These are phyloP conservation scores for Eriosoma lanigerum DNA, from an alignment of 1,140 invertebrate genomes.

Conservation along the genomic window DNA sequence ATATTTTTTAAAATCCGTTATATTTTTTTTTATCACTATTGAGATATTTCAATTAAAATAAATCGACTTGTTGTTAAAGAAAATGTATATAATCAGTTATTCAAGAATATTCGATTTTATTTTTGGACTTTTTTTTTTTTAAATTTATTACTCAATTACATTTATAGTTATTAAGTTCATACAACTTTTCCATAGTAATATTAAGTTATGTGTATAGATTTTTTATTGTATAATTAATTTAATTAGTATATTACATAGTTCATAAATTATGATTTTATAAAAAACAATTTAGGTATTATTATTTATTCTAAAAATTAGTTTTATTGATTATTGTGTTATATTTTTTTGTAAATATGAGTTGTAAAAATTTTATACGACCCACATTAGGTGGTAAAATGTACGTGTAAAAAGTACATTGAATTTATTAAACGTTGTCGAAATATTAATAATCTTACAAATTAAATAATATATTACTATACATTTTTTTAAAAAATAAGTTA, in stretches of 20 bases:
- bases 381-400: background rate
- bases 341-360: background rate
- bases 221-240: conserved; percentile 22
- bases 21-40: too few species aligned
- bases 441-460: too few species aligned
- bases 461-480: background rate
- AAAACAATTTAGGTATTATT: background rate
- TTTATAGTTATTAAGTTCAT: conserved; percentile 7
- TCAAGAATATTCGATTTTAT: background rate
- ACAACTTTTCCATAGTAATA: background rate
- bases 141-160: background rate
- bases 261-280: conserved; percentile 5
- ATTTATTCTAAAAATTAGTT: background rate
- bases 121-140: background rate
- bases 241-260: background rate
- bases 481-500: background rate
- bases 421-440: background rate
- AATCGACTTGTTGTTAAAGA: too few species aligned
- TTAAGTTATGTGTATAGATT: background rate
- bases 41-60: too few species aligned
- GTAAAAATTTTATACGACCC: background rate
- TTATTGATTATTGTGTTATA: background rate
- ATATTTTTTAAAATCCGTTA: too few species aligned
- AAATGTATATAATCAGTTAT: background rate
- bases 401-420: background rate